Base-by-base conservation (phyloP, 2,113 vertebrate genomes). In the Grammomys surdaster region DNA sequence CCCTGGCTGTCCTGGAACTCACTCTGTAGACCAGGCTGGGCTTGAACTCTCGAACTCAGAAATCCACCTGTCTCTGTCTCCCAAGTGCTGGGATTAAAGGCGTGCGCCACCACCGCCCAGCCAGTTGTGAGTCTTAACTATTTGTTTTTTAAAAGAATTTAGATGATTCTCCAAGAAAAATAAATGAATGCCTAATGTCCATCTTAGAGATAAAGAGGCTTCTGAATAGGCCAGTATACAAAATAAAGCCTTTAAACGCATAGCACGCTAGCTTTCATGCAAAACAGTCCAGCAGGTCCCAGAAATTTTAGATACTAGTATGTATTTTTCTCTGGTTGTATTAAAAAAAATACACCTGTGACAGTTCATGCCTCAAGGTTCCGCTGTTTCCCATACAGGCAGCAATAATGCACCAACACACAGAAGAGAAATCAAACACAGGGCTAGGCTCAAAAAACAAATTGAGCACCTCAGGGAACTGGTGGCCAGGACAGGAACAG, bases 161-260 rank as follows among this genome's bases (percentile, higher is more conserved):
- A 73, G 54, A 48, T 69, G 26, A 88, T 75, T 94, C 94, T 54
- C 48, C 22, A 56, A 80, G 46, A 70, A 84, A 93, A 70, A 84
- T 91, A 84, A 33, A 63, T 4, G 13, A 67, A 81, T 63, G 7
- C 40, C 58, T 96, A 72, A 24, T 46, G 54, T 33, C 82, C 17
- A 78, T n/a, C 48, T 95, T 86, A 77, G 70, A 77, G 76, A 84
- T 43, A 13, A 36, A 24, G 40, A 72, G 91, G 92, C 73, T 26
- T 77, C 24, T n/a, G 56, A 95, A 76, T 19, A 82, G 54, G 87
- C 17, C 36, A 65, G 51, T 73, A 77, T 13, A 67, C 40, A 58
- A 46, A 94, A 87, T 69, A 67, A 51, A 51, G 84, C 10, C 51
- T 91, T 85, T 76, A 91, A 95, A 91, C 31, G 65, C 90, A 88